Evolutionary conservation across 2,888 invertebrate genomes (phyloP).

Genomic region (Lissocephala sabroskyi): DNA sequence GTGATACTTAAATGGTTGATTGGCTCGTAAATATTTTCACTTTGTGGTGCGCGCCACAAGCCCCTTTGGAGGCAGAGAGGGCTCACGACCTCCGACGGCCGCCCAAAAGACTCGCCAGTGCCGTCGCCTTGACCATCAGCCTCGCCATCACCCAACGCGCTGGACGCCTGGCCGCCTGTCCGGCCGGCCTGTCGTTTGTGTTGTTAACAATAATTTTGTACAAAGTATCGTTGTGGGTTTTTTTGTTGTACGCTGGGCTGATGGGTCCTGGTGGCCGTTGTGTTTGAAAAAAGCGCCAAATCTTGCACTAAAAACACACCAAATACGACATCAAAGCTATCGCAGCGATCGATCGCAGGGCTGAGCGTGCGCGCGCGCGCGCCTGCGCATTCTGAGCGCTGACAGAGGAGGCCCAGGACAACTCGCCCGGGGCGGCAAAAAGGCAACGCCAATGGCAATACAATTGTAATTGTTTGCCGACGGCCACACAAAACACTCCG

Average conservation of each 20-base stretch:
- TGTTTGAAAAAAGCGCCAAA: constrained; percentile 65
- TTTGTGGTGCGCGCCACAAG: constrained; percentile 44
- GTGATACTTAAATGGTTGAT: constrained; percentile 71
- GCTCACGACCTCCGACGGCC: no score
- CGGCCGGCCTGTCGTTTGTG: constrained; percentile 24
- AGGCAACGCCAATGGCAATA: constrained; percentile 11
- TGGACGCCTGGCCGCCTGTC: not conserved
- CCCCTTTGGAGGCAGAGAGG: constrained; percentile 2
- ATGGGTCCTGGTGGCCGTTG: not conserved
- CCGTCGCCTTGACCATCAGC: no score
- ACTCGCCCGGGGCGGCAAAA: no score
- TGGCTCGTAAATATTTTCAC: constrained; percentile 70
- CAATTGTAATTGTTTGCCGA: constrained; percentile 29
- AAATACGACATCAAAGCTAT: constrained; percentile 71
- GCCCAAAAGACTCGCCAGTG: no score
- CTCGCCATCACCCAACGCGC: not conserved
- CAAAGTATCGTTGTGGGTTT: constrained; percentile 55
- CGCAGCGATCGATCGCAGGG: constrained; percentile 67
- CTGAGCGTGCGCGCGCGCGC: no score
- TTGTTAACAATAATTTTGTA: constrained; percentile 71
- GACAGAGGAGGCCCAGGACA: no score
- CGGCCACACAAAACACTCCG: not conserved
- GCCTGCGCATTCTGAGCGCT: constrained; percentile 32
- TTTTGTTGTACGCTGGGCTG: constrained; percentile 13
- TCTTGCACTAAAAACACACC: constrained; percentile 70